Evolutionary conservation across 2,888 invertebrate species (phyloP).

Genomic region (Acrobasis repandana): DNA sequence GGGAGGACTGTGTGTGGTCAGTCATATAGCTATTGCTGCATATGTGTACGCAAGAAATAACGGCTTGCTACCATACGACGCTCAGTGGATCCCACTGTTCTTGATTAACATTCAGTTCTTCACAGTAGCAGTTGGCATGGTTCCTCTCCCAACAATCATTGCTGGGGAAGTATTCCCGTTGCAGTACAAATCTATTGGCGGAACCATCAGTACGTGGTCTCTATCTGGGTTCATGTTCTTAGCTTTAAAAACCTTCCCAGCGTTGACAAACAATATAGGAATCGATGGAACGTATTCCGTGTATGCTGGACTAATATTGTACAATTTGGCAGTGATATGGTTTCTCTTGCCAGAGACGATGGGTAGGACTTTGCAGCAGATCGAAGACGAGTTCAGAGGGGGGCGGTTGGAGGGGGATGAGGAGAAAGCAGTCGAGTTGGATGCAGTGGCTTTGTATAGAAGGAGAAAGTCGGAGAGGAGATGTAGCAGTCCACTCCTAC

Average conservation of each 20-base stretch:
- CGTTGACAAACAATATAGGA: constrained; percentile 73
- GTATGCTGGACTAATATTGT: constrained; percentile 77
- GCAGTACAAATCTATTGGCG: constrained; percentile 83
- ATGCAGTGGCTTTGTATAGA: constrained; percentile 50
- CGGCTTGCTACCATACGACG: constrained; percentile 47
- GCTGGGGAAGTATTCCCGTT: constrained; percentile 87
- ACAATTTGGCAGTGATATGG: constrained; percentile 78
- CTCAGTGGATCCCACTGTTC: constrained; percentile 71
- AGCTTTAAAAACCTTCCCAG: constrained; percentile 84
- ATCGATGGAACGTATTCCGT: constrained; percentile 81
- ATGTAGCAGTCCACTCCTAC: constrained; percentile 39
- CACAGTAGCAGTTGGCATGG: constrained; percentile 81
- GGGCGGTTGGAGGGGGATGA: constrained; percentile 49
- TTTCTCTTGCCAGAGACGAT: constrained; percentile 85
- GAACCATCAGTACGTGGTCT: constrained; percentile 82
- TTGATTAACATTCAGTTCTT: constrained; percentile 79
- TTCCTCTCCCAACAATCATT: constrained; percentile 87
- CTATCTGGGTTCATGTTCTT: constrained; percentile 83
- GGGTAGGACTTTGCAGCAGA: constrained; percentile 84
- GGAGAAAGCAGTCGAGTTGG: constrained; percentile 44
- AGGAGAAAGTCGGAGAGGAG: constrained; percentile 50
- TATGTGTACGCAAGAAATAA: constrained; percentile 56
- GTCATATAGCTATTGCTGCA: constrained; percentile 77
- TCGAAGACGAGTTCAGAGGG: constrained; percentile 81
- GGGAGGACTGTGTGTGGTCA: constrained; percentile 78